Percentiles rank a stretch among this genome's conserved stretches.
These are phyloP conservation scores for Mesocricetus auratus DNA, from an alignment of 2,113 vertebrate genomes.

Conservation along the genomic window DNA sequence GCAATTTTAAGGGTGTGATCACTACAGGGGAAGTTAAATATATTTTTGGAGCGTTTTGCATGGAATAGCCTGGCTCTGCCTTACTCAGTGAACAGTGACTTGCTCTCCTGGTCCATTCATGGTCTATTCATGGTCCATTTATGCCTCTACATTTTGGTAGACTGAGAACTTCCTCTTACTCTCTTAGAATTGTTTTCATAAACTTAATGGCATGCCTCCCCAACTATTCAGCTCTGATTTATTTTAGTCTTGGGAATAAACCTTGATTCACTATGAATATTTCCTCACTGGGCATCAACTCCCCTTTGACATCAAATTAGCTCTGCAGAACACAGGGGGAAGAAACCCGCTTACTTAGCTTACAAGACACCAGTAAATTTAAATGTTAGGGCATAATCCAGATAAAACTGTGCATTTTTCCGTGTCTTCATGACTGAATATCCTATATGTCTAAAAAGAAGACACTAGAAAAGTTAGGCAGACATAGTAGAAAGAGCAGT, in stretches of 20 bases:
- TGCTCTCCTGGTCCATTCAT: background rate
- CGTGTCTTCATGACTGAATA: background rate
- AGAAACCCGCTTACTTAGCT: background rate
- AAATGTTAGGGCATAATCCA: background rate
- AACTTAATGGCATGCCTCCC: background rate
- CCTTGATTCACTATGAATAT: background rate
- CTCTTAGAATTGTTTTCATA: background rate
- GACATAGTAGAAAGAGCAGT: background rate
- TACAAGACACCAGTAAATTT: background rate
- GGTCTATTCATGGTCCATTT: background rate
- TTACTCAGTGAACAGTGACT: background rate
- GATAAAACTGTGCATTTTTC: background rate
- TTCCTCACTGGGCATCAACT: background rate
- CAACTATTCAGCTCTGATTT: background rate
- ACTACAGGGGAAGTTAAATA: slow-evolving; percentile 22
- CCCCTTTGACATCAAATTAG: background rate
- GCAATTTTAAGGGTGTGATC: slow-evolving; percentile 6
- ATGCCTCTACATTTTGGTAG: background rate
- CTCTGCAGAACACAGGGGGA: background rate
- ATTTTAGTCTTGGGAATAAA: background rate
- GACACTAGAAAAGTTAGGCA: background rate
- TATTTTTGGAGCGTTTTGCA: slow-evolving; percentile 60
- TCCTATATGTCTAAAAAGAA: background rate
- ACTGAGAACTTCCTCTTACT: background rate
- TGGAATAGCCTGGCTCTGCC: background rate